Conservation (phyloP, 2,888 invertebrate genomes). For the Macroteleia sp. region DNA sequence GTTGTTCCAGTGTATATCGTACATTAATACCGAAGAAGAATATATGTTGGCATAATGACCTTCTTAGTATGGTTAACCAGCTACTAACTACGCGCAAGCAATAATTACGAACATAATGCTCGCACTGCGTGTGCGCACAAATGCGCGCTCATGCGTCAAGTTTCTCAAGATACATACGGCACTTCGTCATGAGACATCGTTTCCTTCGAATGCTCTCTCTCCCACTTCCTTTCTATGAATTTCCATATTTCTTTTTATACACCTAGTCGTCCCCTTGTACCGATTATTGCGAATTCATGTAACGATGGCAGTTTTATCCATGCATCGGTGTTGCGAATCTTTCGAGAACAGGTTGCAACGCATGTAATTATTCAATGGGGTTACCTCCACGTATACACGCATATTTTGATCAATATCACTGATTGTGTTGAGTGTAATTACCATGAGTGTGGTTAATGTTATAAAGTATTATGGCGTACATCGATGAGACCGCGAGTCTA, state of each 20-base stretch:
- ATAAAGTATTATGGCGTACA: slow-evolving; percentile 71
- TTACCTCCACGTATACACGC: slow-evolving; percentile 69
- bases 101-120: slow-evolving; percentile 78
- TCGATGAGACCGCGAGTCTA: slow-evolving; percentile 60
- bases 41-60: slow-evolving; percentile 78
- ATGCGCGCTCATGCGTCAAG: slow-evolving; percentile 78
- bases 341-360: slow-evolving; percentile 73
- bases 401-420: slow-evolving; percentile 78
- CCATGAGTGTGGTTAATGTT: slow-evolving; percentile 77
- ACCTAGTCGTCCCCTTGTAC: slow-evolving; percentile 49
- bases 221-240: slow-evolving; percentile 47
- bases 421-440: slow-evolving; percentile 79
- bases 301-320: slow-evolving; percentile 72
- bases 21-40: slow-evolving; percentile 67
- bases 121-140: slow-evolving; percentile 76
- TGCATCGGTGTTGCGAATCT: slow-evolving; percentile 76
- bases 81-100: slow-evolving; percentile 77
- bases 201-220: slow-evolving; percentile 57
- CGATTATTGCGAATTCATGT: slow-evolving; percentile 68
- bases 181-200: slow-evolving; percentile 64
- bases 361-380: slow-evolving; percentile 80
- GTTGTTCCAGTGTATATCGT: slow-evolving; percentile 69
- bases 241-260: slow-evolving; percentile 56
- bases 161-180: slow-evolving; percentile 74
- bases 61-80: slow-evolving; percentile 81